Conservation (phyloP, 2,888 invertebrate genomes). For the Andrena fulva region DNA sequence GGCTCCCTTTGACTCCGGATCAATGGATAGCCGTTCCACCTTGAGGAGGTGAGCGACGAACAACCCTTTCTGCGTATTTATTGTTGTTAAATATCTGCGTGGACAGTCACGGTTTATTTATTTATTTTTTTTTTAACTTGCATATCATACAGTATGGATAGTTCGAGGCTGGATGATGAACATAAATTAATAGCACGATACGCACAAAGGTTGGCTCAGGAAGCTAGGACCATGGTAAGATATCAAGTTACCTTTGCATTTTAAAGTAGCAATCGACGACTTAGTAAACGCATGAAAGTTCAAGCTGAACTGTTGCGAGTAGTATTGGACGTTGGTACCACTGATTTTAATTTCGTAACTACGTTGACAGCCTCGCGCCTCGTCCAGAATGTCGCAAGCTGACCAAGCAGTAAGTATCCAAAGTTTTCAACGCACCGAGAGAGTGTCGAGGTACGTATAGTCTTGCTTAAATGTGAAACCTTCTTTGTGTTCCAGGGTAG, state of each 20-base stretch:
- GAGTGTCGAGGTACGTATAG: background rate
- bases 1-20: conserved; percentile 91
- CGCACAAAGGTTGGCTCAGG: conserved; percentile 97
- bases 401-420: conserved; percentile 81
- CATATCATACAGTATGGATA: conserved; percentile 79
- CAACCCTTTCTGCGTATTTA: conserved; percentile 35
- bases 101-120: conserved; percentile 62
- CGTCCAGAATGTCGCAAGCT: conserved; percentile 82
- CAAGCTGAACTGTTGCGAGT: background rate
- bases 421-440: conserved; percentile 9
- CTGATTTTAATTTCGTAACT: conserved; percentile 66
- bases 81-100: conserved; percentile 44
- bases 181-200: conserved; percentile 98
- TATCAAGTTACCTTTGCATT: background rate
- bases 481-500: conserved; percentile 85
- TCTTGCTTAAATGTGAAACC: background rate
- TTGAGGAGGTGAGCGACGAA: conserved; percentile 85
- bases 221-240: conserved; percentile 90
- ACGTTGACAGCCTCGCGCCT: conserved; percentile 79
- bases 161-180: conserved; percentile 91
- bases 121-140: conserved; percentile 54
- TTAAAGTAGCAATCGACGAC: no score
- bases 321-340: conserved; percentile 10
- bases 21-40: conserved; percentile 90
- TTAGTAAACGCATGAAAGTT: conserved; percentile 7